A percentile compares a stretch with the other conserved stretches of the same genome.
Conservation (phyloP, 2,797 vertebrate species). For the Hoplostethus atlanticus region DNA sequence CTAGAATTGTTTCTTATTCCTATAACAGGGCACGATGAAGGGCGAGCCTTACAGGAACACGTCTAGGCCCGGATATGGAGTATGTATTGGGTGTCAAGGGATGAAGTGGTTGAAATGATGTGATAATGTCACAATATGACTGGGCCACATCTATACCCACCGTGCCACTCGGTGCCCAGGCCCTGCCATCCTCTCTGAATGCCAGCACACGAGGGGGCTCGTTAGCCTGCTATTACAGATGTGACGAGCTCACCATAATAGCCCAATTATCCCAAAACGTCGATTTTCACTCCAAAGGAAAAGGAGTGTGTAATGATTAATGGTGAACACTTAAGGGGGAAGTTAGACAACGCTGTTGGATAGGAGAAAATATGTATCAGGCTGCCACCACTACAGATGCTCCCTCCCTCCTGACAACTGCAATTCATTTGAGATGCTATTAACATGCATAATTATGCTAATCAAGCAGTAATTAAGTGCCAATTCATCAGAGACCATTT, state of each 20-base stretch:
- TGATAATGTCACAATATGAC: conserved; percentile 48
- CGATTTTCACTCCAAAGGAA: conserved; percentile 98
- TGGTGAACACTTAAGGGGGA: conserved; percentile 97
- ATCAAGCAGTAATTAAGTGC: conserved; percentile 99
- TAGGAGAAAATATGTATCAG: conserved; percentile 99
- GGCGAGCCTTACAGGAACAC: background rate
- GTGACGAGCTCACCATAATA: conserved; percentile 95
- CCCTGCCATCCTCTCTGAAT: conserved; percentile 81
- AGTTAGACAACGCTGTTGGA: conserved; percentile 97
- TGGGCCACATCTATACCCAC: conserved; percentile 21
- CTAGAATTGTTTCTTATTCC: conserved; percentile 5
- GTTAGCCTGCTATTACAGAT: conserved; percentile 96
- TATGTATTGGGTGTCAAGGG: too few species aligned
- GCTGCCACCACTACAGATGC: conserved; percentile 98
- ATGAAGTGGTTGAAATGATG: background rate
- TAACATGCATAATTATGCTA: conserved; percentile 99
- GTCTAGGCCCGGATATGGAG: too few species aligned
- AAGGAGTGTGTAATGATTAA: conserved; percentile 95
- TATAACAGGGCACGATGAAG: background rate
- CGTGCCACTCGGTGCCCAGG: conserved; percentile 59
- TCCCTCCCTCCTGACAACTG: conserved; percentile 98
- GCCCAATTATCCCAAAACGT: conserved; percentile 97
- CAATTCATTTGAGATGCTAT: conserved; percentile 99
- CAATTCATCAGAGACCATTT: conserved; percentile 97
- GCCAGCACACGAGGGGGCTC: conserved; percentile 91